These are phyloP conservation scores for Nemotelus nigrinus DNA, from an alignment of 2,888 invertebrate species.

Conservation along the genomic window DNA sequence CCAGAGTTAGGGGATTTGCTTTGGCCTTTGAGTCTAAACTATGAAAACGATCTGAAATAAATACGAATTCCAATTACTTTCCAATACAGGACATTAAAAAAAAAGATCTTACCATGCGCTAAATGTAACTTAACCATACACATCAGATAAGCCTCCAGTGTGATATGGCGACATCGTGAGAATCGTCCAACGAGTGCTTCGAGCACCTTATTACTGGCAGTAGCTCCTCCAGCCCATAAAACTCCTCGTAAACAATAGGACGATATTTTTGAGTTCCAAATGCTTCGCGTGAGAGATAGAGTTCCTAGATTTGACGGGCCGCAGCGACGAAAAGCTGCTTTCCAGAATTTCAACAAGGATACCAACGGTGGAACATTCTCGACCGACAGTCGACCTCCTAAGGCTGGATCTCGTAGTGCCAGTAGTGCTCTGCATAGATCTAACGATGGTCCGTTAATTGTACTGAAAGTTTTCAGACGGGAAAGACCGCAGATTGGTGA, in stretches of 20 bases:
- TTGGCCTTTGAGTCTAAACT: conserved; percentile 77
- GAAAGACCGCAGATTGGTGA: conserved; percentile 68
- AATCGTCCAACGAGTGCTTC: conserved; percentile 76
- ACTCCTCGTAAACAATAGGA: conserved; percentile 73
- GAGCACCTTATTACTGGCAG: conserved; percentile 79
- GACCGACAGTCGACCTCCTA: conserved; percentile 71
- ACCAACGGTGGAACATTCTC: conserved; percentile 72
- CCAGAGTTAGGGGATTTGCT: conserved; percentile 75
- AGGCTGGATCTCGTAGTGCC: conserved; percentile 74
- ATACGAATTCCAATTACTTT: not conserved
- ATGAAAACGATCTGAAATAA: conserved; percentile 73
- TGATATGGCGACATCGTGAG: conserved; percentile 65
- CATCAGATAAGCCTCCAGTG: conserved; percentile 73
- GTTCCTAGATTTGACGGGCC: conserved; percentile 50
- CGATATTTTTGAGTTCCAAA: conserved; percentile 68
- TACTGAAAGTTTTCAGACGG: conserved; percentile 57
- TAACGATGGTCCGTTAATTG: conserved; percentile 65
- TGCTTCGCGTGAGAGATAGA: conserved; percentile 51
- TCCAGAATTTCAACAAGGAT: conserved; percentile 74
- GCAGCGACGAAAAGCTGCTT: conserved; percentile 57
- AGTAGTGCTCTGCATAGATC: conserved; percentile 76
- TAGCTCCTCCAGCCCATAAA: conserved; percentile 75
- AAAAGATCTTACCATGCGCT: conserved; percentile 68
- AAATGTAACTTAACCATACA: conserved; percentile 73
- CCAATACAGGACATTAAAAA: not conserved